Evolutionary conservation across 1,140 invertebrate genomes (phyloP).

Genomic region (Globodera rostochiensis): DNA sequence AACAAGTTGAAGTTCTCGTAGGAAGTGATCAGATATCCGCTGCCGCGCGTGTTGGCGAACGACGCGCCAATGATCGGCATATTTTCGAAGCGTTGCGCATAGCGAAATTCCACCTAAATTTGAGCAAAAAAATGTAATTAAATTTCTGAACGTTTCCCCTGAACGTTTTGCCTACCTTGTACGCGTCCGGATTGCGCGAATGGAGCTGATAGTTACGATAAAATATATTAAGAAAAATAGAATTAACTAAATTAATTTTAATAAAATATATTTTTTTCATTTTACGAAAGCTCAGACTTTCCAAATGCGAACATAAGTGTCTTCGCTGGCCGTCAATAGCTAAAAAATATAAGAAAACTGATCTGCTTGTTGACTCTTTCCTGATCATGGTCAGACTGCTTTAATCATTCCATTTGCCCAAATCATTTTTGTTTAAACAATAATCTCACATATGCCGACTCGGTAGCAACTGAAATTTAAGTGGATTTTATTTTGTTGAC

Average conservation of each 20-base stretch:
- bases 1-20: conserved; percentile 45
- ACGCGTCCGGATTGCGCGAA: conserved; percentile 53
- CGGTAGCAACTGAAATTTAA: conserved; percentile 22
- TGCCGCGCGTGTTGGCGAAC: conserved; percentile 52
- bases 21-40: conserved; percentile 44
- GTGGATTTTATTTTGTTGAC: neutral
- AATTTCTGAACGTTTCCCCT: neutral
- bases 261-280: too few relatives aligned
- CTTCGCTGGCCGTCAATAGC: conserved; percentile 54
- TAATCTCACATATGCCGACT: conserved; percentile 25
- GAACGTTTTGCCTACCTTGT: conserved; percentile 40
- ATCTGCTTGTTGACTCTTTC: too few relatives aligned
- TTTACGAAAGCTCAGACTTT: conserved; percentile 9
- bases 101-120: conserved; percentile 54
- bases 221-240: neutral
- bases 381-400: neutral
- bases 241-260: neutral
- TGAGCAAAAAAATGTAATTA: neutral
- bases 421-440: neutral
- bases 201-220: conserved; percentile 32
- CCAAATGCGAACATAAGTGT: conserved; percentile 54
- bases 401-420: too few relatives aligned
- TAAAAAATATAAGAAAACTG: conserved; percentile 24
- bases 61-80: conserved; percentile 50
- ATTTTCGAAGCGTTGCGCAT: conserved; percentile 41